Percentiles rank a stretch among this genome's conserved stretches.
Evolutionary conservation across 2,888 invertebrate species (phyloP).

Genomic region (Brachyptera putata): DNA sequence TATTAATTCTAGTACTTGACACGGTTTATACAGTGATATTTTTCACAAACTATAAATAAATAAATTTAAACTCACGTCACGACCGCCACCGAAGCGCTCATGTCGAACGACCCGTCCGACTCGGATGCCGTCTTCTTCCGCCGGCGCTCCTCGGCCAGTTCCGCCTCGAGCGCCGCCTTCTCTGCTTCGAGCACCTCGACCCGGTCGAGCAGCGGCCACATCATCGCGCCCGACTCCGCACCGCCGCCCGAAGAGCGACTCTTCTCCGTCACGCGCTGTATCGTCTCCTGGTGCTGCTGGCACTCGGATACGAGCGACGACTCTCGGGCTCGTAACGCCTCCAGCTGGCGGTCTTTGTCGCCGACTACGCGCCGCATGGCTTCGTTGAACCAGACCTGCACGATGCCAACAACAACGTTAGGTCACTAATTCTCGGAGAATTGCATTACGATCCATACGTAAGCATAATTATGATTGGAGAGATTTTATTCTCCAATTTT

Average conservation of each 20-base stretch:
- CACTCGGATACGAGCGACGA: slow-evolving; percentile 58
- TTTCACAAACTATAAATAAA: no score
- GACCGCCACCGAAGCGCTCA: slow-evolving; percentile 53
- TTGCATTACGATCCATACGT: no score
- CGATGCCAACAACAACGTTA: background rate
- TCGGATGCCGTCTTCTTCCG: slow-evolving; percentile 33
- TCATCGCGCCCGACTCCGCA: slow-evolving; percentile 34
- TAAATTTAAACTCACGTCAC: slow-evolving; percentile 46
- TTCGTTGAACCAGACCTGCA: slow-evolving; percentile 52
- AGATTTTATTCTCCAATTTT: no score
- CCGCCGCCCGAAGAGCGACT: no score
- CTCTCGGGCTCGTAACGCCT: slow-evolving; percentile 60
- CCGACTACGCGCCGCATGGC: slow-evolving; percentile 60
- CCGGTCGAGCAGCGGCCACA: slow-evolving; percentile 35
- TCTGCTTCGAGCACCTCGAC: slow-evolving; percentile 42
- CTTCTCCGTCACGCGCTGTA: no score
- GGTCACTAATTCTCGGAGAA: no score
- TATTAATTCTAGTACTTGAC: no score
- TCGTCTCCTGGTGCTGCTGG: slow-evolving; percentile 60
- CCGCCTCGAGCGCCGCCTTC: slow-evolving; percentile 39
- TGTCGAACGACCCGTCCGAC: slow-evolving; percentile 40
- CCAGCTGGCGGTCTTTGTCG: slow-evolving; percentile 69
- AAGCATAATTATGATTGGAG: no score
- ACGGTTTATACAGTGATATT: no score
- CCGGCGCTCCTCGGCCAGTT: slow-evolving; percentile 38